Percentiles rank a stretch among this genome's conserved stretches.
Conservation (phyloP, 2,113 vertebrate genomes). For the Labrus mixtus region DNA sequence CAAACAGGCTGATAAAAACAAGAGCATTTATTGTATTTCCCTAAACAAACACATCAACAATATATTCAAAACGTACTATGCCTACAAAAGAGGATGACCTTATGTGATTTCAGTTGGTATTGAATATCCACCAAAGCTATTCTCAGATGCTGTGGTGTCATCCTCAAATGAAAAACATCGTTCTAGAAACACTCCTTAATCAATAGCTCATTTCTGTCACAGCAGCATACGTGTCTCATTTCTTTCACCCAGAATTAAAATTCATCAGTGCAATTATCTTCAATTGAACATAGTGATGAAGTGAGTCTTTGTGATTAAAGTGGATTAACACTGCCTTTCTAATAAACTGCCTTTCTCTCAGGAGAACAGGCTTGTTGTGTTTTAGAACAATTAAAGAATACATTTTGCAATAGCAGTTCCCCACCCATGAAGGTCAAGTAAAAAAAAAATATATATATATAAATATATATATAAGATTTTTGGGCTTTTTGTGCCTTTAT, state of each 20-base stretch:
- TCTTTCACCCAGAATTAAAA: constrained; percentile 13
- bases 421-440: too few relatives aligned
- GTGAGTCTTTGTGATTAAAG: constrained; percentile 28
- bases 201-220: constrained; percentile 59
- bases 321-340: constrained; percentile 33
- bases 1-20: neutral
- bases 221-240: constrained; percentile 23
- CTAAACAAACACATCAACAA: neutral
- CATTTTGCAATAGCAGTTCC: too few relatives aligned
- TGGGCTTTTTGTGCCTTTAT: too few relatives aligned
- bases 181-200: constrained; percentile 41
- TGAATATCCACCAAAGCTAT: too few relatives aligned
- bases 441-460: too few relatives aligned
- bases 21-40: neutral
- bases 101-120: too few relatives aligned
- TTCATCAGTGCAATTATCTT: constrained; percentile 21
- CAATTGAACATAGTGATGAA: constrained; percentile 10
- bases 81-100: too few relatives aligned
- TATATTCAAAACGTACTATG: neutral
- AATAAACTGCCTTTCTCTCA: constrained; percentile 9
- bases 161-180: constrained; percentile 42
- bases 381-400: too few relatives aligned
- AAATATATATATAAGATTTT: too few relatives aligned
- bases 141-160: constrained; percentile 2
- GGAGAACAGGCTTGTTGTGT: neutral